A percentile compares a stretch with the other conserved stretches of the same genome.
These are phyloP conservation scores for Sylvietta virens DNA, from an alignment of 2,113 vertebrate species.

Conservation along the genomic window DNA sequence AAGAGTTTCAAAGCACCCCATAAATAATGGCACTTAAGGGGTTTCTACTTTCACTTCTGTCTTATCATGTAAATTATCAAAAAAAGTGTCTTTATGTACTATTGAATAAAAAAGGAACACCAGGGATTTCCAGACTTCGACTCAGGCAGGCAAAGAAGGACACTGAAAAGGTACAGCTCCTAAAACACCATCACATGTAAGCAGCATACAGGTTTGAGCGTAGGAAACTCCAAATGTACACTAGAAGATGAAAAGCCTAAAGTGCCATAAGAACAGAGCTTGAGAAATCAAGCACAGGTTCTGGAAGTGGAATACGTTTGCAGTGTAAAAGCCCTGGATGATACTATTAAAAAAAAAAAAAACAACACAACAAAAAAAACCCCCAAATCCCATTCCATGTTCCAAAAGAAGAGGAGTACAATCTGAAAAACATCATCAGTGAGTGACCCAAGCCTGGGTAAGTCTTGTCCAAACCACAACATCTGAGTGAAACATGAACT, in stretches of 20 bases:
- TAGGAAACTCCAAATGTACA: background rate
- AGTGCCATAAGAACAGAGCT: background rate
- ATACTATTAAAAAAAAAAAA: background rate
- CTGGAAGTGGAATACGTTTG: background rate
- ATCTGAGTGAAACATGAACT: background rate
- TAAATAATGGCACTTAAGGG: background rate
- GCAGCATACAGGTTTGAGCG: background rate
- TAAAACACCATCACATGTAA: fast-evolving
- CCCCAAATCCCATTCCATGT: background rate
- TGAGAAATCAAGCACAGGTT: background rate
- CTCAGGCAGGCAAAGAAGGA: background rate
- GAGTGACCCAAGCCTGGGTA: background rate
- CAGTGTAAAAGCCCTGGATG: background rate
- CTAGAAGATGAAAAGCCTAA: background rate
- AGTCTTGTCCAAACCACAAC: background rate
- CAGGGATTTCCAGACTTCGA: background rate
- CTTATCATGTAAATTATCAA: background rate
- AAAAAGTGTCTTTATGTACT: background rate
- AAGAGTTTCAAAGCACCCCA: background rate
- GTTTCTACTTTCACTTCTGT: background rate
- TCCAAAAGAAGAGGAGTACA: background rate
- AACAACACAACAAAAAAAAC: no score
- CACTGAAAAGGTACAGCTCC: background rate
- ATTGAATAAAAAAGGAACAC: background rate
- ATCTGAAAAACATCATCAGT: background rate